phyloP scores from a whole-genome alignment of 2,113 vertebrate species.

The Sorex fumeus region DNA sequence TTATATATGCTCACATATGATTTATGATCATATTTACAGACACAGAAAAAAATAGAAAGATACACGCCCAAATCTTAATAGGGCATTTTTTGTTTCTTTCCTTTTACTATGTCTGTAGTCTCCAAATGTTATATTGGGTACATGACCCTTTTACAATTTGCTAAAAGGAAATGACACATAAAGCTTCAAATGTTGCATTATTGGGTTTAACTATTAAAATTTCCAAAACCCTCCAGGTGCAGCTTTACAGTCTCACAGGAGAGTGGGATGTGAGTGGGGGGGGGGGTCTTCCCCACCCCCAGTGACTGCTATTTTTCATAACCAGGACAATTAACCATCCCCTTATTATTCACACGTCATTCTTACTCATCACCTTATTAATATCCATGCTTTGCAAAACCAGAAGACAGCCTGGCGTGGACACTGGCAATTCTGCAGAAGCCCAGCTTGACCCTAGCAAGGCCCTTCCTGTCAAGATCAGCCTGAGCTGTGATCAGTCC shows the following conservation, averaged over 20 bases:
- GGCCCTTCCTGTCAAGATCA: not conserved
- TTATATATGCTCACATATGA: not conserved
- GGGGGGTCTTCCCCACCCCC: conserved; percentile 38
- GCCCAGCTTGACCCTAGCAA: conserved; percentile 32
- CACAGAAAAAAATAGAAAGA: not conserved
- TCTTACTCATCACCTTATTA: conserved; percentile 86
- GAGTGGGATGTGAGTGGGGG: not conserved
- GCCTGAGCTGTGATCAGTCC: not conserved
- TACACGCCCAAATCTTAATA: not conserved
- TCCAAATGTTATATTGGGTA: not conserved
- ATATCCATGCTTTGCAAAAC: conserved; percentile 81
- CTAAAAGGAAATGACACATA: conserved; percentile 25
- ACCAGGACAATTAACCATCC: conserved; percentile 84
- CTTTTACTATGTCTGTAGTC: not conserved
- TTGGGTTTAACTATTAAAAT: not conserved
- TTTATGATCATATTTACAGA: not conserved
- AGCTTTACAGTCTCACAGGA: not conserved
- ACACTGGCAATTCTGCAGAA: conserved; percentile 62
- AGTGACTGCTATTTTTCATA: conserved; percentile 82
- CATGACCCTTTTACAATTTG: not conserved
- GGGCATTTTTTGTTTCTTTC: conserved; percentile 20
- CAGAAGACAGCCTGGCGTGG: conserved; percentile 72
- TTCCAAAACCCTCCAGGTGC: not conserved
- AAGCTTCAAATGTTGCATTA: conserved; percentile 30
- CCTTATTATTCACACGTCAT: conserved; percentile 86